Percentiles rank a stretch among this genome's conserved stretches.
Evolutionary conservation across 2,113 vertebrate species (phyloP).

Genomic region (Spilogale gracilis): DNA sequence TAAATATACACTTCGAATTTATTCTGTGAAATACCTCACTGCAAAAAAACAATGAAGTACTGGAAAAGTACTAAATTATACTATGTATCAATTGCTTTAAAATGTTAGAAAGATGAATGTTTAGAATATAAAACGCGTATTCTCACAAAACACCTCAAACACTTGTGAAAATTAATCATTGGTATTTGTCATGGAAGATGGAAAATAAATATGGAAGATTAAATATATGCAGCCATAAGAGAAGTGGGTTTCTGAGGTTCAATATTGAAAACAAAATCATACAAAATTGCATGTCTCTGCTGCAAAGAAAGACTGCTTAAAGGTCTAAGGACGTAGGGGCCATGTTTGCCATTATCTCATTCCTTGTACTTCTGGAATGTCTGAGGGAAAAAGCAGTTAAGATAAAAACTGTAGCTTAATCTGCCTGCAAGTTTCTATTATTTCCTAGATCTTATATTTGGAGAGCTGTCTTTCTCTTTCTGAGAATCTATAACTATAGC

Average conservation of each 20-base stretch:
- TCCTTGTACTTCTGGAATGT: not conserved
- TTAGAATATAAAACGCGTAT: not conserved
- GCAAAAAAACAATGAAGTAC: not conserved
- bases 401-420: not conserved
- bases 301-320: not conserved
- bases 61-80: not conserved
- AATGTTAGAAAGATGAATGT: not conserved
- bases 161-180: not conserved
- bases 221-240: not conserved
- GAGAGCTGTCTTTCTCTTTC: not conserved
- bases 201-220: not conserved
- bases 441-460: not conserved
- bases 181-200: not conserved
- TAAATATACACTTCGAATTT: not conserved
- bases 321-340: not conserved
- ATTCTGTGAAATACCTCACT: conserved; percentile 45
- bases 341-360: not conserved
- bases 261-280: not conserved
- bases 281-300: not conserved
- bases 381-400: not conserved
- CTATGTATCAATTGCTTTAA: not conserved
- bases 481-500: not conserved
- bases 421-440: not conserved
- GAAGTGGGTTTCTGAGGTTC: not conserved
- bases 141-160: not conserved